These are phyloP conservation scores for Archips xylosteana DNA, from an alignment of 2,888 invertebrate genomes.

Conservation along the genomic window DNA sequence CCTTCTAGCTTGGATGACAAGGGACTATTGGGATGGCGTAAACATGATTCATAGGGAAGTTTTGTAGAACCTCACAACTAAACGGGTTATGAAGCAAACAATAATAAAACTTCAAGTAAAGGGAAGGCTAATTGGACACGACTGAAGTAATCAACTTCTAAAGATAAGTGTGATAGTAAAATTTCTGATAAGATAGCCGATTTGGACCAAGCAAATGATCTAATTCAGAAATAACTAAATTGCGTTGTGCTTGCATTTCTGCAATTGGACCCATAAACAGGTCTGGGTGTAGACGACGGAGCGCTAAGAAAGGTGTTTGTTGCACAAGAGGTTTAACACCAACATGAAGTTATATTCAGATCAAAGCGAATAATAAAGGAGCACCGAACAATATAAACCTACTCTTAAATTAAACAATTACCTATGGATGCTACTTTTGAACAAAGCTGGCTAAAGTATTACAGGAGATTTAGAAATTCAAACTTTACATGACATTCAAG, in stretches of 20 bases:
- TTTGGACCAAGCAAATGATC: slow-evolving; percentile 70
- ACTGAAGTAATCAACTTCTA: slow-evolving; percentile 13
- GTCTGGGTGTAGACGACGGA: background rate
- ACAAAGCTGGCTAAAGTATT: background rate
- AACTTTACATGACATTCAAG: slow-evolving; percentile 4
- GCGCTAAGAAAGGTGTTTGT: background rate
- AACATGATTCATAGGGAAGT: slow-evolving; percentile 34
- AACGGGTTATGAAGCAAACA: slow-evolving; percentile 36
- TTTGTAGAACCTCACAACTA: background rate
- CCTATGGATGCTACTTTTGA: background rate
- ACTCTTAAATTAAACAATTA: background rate
- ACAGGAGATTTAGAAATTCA: background rate
- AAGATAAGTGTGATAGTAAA: slow-evolving; percentile 65
- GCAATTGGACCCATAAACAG: background rate
- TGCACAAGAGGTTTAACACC: background rate
- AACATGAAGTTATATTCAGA: slow-evolving; percentile 3
- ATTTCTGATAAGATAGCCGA: slow-evolving; percentile 47
- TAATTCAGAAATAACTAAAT: slow-evolving; percentile 42
- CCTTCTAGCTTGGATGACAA: slow-evolving; percentile 8
- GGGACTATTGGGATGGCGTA: slow-evolving; percentile 16
- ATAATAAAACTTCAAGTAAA: slow-evolving; percentile 36
- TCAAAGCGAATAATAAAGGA: background rate
- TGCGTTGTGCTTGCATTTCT: background rate
- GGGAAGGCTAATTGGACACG: slow-evolving; percentile 22
- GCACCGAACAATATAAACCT: background rate